Conservation (phyloP, 2,888 invertebrate genomes). For the Parascotia fuliginaria region DNA sequence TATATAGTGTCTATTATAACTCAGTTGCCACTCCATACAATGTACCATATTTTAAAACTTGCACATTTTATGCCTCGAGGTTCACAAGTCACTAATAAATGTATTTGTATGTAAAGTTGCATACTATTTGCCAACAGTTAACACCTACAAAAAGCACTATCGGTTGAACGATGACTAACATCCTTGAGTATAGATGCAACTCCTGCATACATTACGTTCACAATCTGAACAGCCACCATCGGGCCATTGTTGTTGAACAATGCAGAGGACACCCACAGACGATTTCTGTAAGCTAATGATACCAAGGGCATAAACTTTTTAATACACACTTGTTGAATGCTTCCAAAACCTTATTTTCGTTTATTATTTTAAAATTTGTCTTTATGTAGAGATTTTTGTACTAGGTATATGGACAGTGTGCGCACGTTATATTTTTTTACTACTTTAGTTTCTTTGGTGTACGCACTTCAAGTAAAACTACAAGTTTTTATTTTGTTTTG, state of each 20-base stretch:
- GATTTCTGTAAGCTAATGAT: constrained; percentile 58
- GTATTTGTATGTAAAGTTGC: background rate
- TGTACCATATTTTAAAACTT: too few relatives aligned
- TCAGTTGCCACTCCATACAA: too few relatives aligned
- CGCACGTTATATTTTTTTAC: too few relatives aligned
- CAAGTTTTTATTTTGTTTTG: too few relatives aligned
- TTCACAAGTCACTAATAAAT: background rate
- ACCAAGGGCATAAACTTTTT: constrained; percentile 50
- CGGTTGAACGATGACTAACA: constrained; percentile 58
- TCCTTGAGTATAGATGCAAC: constrained; percentile 74
- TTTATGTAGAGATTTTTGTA: too few relatives aligned
- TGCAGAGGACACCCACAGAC: constrained; percentile 67
- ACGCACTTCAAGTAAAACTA: too few relatives aligned
- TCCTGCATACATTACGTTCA: constrained; percentile 66
- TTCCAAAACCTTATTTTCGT: background rate
- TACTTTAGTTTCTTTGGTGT: too few relatives aligned
- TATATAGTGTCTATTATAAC: too few relatives aligned
- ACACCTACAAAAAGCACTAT: constrained; percentile 44
- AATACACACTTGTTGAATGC: background rate
- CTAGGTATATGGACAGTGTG: too few relatives aligned
- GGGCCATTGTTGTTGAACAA: constrained; percentile 77
- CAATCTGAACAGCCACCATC: constrained; percentile 53
- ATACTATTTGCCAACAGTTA: constrained; percentile 21
- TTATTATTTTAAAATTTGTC: too few relatives aligned
- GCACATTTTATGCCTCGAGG: too few relatives aligned